These are phyloP conservation scores for Sciaenops ocellatus DNA, from an alignment of 2,797 vertebrate genomes.

Conservation along the genomic window DNA sequence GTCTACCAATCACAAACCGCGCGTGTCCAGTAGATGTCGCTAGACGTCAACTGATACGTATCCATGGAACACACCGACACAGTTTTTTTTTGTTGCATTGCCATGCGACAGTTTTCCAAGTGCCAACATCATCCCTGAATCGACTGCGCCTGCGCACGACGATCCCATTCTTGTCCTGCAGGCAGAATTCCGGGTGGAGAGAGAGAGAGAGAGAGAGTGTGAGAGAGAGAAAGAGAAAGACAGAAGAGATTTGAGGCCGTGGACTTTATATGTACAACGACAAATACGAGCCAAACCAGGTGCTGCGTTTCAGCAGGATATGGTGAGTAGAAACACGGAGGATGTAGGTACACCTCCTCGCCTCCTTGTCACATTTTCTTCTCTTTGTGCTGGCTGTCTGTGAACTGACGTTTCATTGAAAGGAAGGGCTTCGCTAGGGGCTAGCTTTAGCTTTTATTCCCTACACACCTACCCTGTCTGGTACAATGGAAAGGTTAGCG, in stretches of 20 bases:
- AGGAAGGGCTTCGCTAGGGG: slow-evolving; percentile 65
- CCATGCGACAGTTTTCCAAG: slow-evolving; percentile 77
- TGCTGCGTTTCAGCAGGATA: slow-evolving; percentile 40
- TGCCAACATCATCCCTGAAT: slow-evolving; percentile 77
- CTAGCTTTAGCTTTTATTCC: slow-evolving; percentile 65
- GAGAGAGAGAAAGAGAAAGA: slow-evolving; percentile 62
- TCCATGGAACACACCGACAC: background rate
- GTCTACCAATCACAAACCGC: background rate
- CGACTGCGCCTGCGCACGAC: slow-evolving; percentile 80
- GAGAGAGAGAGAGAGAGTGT: slow-evolving; percentile 66
- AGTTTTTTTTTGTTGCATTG: slow-evolving; percentile 17
- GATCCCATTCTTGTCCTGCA: slow-evolving; percentile 85
- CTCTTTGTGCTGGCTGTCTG: slow-evolving; percentile 67
- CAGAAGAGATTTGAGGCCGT: slow-evolving; percentile 60
- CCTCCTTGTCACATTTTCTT: slow-evolving; percentile 23
- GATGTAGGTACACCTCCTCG: background rate
- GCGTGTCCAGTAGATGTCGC: slow-evolving; percentile 60
- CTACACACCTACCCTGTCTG: slow-evolving; percentile 33
- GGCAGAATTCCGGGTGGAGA: slow-evolving; percentile 82
- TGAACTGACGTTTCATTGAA: slow-evolving; percentile 74
- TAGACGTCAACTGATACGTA: background rate
- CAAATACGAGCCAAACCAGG: background rate
- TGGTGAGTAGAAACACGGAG: slow-evolving; percentile 60
- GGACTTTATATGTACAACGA: slow-evolving; percentile 1
- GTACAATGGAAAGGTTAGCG: background rate